phyloP scores from a whole-genome alignment of 2,797 vertebrate species.

The Rhynchotus rufescens region DNA sequence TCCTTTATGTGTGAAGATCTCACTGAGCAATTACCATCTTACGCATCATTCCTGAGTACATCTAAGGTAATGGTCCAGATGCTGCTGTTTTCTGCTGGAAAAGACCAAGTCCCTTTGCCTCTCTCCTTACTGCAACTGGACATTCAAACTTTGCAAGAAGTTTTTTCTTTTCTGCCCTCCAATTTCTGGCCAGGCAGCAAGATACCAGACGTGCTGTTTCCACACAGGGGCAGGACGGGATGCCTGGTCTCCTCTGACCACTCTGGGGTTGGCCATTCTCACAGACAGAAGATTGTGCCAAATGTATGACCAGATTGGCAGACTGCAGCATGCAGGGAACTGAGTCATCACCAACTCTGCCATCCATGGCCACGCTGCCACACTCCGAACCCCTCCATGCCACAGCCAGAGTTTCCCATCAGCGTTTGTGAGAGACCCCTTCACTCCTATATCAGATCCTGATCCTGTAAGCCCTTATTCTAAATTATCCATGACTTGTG shows the following conservation, averaged over 20 bases:
- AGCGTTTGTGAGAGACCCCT: conserved; percentile 5
- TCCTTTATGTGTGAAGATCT: neutral
- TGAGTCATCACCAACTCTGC: neutral
- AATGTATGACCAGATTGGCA: neutral
- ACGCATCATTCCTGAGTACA: neutral
- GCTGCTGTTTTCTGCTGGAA: neutral
- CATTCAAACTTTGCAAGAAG: neutral
- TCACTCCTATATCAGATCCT: conserved; percentile 51
- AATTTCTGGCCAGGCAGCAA: neutral
- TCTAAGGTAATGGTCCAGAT: neutral
- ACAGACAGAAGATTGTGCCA: neutral
- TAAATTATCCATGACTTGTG: conserved; percentile 71
- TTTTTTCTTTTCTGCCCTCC: neutral
- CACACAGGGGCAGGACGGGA: neutral
- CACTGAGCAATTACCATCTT: neutral
- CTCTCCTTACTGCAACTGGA: neutral
- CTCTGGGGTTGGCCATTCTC: neutral
- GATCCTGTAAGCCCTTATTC: conserved; percentile 49
- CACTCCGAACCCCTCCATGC: neutral
- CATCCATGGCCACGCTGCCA: neutral
- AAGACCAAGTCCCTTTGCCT: neutral
- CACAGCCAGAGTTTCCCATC: conserved; percentile 7
- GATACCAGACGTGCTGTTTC: neutral
- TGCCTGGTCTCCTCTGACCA: neutral
- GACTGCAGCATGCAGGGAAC: neutral